Conservation (phyloP, 2,113 vertebrate species). For the Ictalurus punctatus region DNA sequence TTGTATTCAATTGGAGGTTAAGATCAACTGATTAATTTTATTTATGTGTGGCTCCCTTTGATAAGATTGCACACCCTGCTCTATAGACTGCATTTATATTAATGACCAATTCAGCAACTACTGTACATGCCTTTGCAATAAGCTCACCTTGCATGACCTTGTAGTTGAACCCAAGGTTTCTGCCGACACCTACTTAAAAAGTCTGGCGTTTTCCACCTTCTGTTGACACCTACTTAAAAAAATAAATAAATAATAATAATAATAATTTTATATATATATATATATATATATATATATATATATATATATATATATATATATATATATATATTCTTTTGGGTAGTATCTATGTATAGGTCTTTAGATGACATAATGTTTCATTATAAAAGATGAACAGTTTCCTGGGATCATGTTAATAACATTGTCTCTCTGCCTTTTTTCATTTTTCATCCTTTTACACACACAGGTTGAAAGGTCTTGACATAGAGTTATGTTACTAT, state of each 20-base stretch:
- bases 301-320: too few relatives aligned
- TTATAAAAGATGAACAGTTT: not conserved
- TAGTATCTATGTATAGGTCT: not conserved
- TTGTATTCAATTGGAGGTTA: not conserved
- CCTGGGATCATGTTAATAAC: not conserved
- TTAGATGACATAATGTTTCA: not conserved
- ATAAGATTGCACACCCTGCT: not conserved
- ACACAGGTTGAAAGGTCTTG: not conserved
- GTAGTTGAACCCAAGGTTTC: not conserved
- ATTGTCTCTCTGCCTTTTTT: not conserved
- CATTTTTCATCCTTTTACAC: not conserved
- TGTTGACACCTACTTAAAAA: too few relatives aligned
- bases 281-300: too few relatives aligned
- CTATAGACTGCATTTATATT: not conserved
- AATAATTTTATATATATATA: too few relatives aligned
- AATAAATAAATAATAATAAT: too few relatives aligned
- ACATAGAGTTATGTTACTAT: not conserved
- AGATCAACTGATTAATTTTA: not conserved
- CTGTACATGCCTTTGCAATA: not conserved
- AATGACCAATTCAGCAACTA: not conserved
- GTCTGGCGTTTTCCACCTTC: too few relatives aligned
- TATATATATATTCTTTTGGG: not conserved
- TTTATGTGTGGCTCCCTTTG: not conserved
- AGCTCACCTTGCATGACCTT: not conserved
- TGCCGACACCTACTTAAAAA: not conserved